Base-by-base conservation (phyloP, 2,113 vertebrate species). In the Plotosus lineatus region DNA sequence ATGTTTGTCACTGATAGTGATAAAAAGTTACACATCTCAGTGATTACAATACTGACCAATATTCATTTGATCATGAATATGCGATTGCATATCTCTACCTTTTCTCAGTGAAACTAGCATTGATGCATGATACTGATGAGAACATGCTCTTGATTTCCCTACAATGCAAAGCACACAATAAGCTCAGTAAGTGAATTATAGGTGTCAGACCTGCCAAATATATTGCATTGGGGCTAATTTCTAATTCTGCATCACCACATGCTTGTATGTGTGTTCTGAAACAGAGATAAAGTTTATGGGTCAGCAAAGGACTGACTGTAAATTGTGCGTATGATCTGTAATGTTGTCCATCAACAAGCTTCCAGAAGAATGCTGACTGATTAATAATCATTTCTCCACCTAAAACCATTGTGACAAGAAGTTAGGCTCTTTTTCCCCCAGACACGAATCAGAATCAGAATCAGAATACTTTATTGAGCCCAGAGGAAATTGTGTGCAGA, bases 91-190 rank as follows among this genome's bases (percentile, higher is more conserved):
- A 44, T 9, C 28, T 72, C 48, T 88, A 92, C 92, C 89, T 89
- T 82, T 68, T 78, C 1, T 90, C 86, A 26, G 90, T 81, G 80
- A 92, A 92, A 74, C 89, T 90, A 46, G 75, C 26, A 19, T 91
- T 92, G 23, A 90, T 1, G 81, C 72, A 85, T 12, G 85, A 88
- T 4, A 88, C 78, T 36, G 88, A 92, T 38, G 88, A 89, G 78
- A 92, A 90, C 4, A 11, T 83, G 28, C 5, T 76, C 26, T 7
- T 50, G 58, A 92, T 91, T 84, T 91, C 87, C 77, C 91, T 92
- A 74, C 17, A 53, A 36, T 26, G n/a, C 33, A 63, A 26, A 63
- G 46, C 10, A 73, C 17, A 55, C 19, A 74, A 46, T 21, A n/a
- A 31, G 9, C 5, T 72, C 28, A 58, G 7, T 36, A 36, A 80